Evolutionary conservation across 2,888 invertebrate genomes (phyloP).

Genomic region (Ophion costatus): DNA sequence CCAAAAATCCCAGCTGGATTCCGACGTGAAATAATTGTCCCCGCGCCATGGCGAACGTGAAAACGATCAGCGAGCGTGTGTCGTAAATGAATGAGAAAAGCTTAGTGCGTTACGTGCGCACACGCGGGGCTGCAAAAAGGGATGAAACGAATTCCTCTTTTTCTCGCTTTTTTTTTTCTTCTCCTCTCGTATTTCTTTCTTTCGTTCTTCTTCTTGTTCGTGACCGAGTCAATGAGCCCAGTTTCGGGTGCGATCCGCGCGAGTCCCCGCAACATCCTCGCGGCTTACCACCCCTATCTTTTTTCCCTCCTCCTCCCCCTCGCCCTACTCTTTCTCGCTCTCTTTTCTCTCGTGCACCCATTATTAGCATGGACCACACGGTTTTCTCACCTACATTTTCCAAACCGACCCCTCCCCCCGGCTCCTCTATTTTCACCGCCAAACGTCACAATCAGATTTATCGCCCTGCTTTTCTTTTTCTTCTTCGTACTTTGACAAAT

Average conservation of each 20-base stretch:
- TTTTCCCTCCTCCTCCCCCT: neutral
- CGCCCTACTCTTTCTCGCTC: constrained; percentile 24
- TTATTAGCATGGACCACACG: constrained; percentile 6
- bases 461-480: neutral
- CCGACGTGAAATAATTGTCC: constrained; percentile 35
- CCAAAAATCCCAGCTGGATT: constrained; percentile 48
- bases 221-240: constrained; percentile 79
- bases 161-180: constrained; percentile 29
- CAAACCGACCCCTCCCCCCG: neutral
- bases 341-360: constrained; percentile 19
- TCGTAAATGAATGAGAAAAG: constrained; percentile 45
- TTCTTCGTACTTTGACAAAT: no score
- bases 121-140: constrained; percentile 28
- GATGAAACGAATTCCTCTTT: constrained; percentile 57
- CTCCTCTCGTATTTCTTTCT: constrained; percentile 14
- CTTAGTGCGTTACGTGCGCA: constrained; percentile 18
- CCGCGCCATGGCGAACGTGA: neutral
- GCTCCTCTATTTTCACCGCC: neutral
- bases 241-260: constrained; percentile 70
- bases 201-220: constrained; percentile 70
- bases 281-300: constrained; percentile 76
- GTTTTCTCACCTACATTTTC: constrained; percentile 56
- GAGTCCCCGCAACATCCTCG: constrained; percentile 76
- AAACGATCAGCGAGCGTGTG: constrained; percentile 18
- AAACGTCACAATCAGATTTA: neutral